Percentiles rank a stretch among this genome's conserved stretches.
These are phyloP conservation scores for Caenorhabditis wallacei DNA, from an alignment of 2,888 invertebrate species.

Conservation along the genomic window DNA sequence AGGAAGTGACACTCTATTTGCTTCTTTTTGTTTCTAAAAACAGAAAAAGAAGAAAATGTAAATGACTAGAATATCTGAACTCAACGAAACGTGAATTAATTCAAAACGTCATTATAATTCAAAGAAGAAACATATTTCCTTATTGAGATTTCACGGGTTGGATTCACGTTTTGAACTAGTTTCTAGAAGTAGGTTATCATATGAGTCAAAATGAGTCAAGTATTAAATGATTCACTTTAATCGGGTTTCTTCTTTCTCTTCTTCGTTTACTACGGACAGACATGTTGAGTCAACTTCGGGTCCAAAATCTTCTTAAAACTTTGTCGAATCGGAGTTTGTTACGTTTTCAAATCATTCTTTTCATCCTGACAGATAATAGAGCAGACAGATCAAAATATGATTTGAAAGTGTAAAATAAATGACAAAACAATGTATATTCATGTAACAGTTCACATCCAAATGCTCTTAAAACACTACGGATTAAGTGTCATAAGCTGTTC, in stretches of 20 bases:
- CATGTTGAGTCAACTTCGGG: slow-evolving; percentile 24
- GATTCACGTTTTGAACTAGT: neutral
- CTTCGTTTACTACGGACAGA: neutral
- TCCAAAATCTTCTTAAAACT: slow-evolving; percentile 23
- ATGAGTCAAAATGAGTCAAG: slow-evolving; percentile 30
- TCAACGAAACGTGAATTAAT: slow-evolving; percentile 12
- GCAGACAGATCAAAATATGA: neutral
- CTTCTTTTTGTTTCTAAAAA: neutral
- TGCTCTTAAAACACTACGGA: too few relatives aligned
- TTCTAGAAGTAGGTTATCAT: neutral
- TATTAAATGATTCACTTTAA: slow-evolving; percentile 17
- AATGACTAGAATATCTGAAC: neutral
- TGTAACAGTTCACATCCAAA: neutral
- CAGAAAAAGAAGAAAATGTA: neutral
- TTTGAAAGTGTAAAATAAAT: neutral
- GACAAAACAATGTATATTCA: neutral
- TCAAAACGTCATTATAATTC: slow-evolving; percentile 8
- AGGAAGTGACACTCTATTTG: neutral
- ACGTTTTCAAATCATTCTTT: neutral
- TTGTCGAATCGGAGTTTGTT: neutral
- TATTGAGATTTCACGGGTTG: neutral
- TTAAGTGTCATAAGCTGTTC: slow-evolving; percentile 3
- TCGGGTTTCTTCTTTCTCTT: slow-evolving; percentile 5
- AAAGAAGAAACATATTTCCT: slow-evolving; percentile 9
- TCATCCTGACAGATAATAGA: slow-evolving; percentile 11